Evolutionary conservation across 2,797 vertebrate species (phyloP).

Genomic region (Nyctibius grandis): DNA sequence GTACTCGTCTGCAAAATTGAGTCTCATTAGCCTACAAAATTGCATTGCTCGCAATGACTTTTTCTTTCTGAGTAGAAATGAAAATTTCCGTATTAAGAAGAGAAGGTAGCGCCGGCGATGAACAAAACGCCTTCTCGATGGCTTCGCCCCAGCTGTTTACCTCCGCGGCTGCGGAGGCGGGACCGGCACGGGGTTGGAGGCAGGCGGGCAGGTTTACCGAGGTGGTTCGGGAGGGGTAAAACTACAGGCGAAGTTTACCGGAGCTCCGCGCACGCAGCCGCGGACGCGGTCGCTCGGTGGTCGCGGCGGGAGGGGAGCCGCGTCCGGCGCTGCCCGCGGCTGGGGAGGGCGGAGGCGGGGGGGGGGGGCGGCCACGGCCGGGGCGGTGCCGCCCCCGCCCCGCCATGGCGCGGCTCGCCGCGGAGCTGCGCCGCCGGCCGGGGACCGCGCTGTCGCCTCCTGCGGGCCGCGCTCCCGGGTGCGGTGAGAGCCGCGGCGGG

Average conservation of each 20-base stretch:
- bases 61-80: conserved; percentile 53
- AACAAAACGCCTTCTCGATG: conserved; percentile 8
- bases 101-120: neutral
- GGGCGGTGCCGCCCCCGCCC: neutral
- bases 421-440: conserved; percentile 2
- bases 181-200: neutral
- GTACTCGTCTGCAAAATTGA: conserved; percentile 62
- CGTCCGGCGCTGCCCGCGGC: neutral
- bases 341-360: neutral
- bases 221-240: neutral
- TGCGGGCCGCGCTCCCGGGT: neutral
- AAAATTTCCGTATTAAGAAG: neutral
- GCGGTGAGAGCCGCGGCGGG: neutral
- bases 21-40: conserved; percentile 67
- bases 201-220: neutral
- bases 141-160: conserved; percentile 49
- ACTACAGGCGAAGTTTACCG: conserved; percentile 1
- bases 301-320: no score
- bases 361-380: neutral
- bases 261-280: neutral
- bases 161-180: conserved; percentile 26
- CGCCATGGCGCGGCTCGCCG: conserved; percentile 24
- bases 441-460: neutral
- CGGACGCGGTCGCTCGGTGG: no score
- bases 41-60: conserved; percentile 52